Conservation (phyloP, 2,797 vertebrate genomes). For the Pangasius djambal region DNA sequence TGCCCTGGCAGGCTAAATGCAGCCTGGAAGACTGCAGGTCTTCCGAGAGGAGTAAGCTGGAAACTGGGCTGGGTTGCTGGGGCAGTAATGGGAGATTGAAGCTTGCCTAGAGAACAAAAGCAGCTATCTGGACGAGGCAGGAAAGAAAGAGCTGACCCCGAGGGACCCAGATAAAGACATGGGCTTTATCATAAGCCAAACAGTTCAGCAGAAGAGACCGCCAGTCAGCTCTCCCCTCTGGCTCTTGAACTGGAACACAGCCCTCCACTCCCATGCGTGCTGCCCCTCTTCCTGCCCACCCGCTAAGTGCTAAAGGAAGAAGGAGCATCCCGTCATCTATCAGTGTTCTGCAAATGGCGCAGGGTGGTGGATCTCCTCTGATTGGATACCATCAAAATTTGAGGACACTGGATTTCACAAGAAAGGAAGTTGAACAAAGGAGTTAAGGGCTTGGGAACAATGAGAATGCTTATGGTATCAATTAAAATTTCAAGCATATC, state of each 20-base stretch:
- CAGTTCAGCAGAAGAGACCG: constrained; percentile 71
- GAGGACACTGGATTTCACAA: constrained; percentile 17
- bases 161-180: constrained; percentile 64
- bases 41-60: constrained; percentile 16
- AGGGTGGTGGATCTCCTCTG: constrained; percentile 25
- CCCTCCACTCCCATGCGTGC: constrained; percentile 33
- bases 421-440: constrained; percentile 43
- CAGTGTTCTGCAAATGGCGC: constrained; percentile 27
- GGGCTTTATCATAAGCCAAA: constrained; percentile 71
- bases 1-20: constrained; percentile 50
- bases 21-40: constrained; percentile 45
- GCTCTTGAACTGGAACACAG: constrained; percentile 42
- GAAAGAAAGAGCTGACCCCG: constrained; percentile 63
- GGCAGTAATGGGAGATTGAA: constrained; percentile 24
- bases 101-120: constrained; percentile 58
- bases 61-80: constrained; percentile 40
- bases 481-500: constrained; percentile 42
- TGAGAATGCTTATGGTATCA: constrained; percentile 31
- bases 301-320: constrained; percentile 47
- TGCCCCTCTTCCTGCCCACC: constrained; percentile 40
- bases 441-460: constrained; percentile 23
- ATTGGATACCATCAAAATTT: constrained; percentile 36
- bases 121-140: constrained; percentile 70
- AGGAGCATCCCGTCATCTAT: constrained; percentile 46
- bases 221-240: constrained; percentile 56